These are phyloP conservation scores for Tholera decimalis DNA, from an alignment of 2,888 invertebrate species.

Conservation along the genomic window DNA sequence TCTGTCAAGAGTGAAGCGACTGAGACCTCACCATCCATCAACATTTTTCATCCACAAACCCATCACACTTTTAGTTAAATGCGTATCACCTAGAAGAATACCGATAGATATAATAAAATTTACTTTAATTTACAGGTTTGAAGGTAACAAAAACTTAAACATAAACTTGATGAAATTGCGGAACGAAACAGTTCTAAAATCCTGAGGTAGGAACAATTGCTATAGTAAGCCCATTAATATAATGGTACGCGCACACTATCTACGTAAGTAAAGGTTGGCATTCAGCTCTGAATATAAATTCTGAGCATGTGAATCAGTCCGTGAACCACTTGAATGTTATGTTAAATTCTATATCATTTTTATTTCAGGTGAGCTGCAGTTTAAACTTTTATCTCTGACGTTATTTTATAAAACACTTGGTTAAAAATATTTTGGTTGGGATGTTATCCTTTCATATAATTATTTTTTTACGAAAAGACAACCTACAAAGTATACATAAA, in stretches of 20 bases:
- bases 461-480: too few species aligned
- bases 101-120: too few species aligned
- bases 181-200: conserved; percentile 16
- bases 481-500: too few species aligned
- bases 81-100: too few species aligned
- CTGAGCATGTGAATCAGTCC: conserved; percentile 51
- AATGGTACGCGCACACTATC: conserved; percentile 57
- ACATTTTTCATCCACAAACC: too few species aligned
- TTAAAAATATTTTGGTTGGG: neutral
- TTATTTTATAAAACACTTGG: neutral
- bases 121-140: neutral
- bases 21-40: too few species aligned
- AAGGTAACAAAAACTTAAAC: neutral
- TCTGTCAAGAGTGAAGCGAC: too few species aligned
- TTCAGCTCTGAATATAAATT: conserved; percentile 66
- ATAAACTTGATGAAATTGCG: neutral
- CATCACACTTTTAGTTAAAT: too few species aligned
- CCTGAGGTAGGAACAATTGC: conserved; percentile 34
- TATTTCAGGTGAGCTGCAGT: conserved; percentile 25
- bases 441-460: too few species aligned
- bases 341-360: conserved; percentile 45
- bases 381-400: conserved; percentile 11
- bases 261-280: conserved; percentile 58
- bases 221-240: conserved; percentile 39
- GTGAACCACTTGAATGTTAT: conserved; percentile 51